Conservation (phyloP, 2,888 invertebrate species). For the Diachrysia chrysitis region DNA sequence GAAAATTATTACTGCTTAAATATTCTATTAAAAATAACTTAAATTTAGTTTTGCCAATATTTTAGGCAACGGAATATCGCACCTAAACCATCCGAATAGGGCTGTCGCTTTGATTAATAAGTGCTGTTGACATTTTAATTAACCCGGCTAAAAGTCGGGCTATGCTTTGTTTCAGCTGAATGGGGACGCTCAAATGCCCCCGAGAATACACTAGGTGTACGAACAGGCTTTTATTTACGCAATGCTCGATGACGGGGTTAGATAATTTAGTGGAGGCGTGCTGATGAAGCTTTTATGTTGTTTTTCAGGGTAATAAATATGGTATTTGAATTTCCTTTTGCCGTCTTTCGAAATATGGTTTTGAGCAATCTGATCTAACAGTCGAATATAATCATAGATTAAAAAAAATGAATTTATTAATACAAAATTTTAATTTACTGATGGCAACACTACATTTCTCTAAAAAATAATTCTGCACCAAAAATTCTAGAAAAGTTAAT, state of each 20-base stretch:
- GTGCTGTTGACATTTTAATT: constrained; percentile 87
- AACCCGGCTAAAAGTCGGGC: constrained; percentile 83
- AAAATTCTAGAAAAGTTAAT: constrained; percentile 35
- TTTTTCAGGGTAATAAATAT: background rate
- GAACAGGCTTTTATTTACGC: constrained; percentile 58
- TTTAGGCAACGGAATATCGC: constrained; percentile 53
- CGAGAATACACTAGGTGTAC: constrained; percentile 50
- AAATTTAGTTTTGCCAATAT: too few species aligned
- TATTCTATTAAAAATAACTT: constrained; percentile 5
- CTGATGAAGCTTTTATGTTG: constrained; percentile 8
- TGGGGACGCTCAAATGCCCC: constrained; percentile 73
- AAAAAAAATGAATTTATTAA: background rate
- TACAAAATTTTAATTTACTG: background rate
- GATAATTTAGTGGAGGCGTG: constrained; percentile 24
- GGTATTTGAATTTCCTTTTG: background rate
- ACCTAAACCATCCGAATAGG: constrained; percentile 58
- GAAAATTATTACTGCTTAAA: constrained; percentile 8
- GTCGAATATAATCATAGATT: too few species aligned
- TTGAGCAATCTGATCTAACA: too few species aligned
- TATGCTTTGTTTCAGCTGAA: constrained; percentile 78
- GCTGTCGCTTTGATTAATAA: constrained; percentile 83
- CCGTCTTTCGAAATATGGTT: too few species aligned
- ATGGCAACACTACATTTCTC: constrained; percentile 18
- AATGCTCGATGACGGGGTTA: constrained; percentile 23
- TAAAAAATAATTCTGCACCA: background rate